These are phyloP conservation scores for Brachionus rotundiformis DNA, from an alignment of 1,140 invertebrate genomes.

Conservation along the genomic window DNA sequence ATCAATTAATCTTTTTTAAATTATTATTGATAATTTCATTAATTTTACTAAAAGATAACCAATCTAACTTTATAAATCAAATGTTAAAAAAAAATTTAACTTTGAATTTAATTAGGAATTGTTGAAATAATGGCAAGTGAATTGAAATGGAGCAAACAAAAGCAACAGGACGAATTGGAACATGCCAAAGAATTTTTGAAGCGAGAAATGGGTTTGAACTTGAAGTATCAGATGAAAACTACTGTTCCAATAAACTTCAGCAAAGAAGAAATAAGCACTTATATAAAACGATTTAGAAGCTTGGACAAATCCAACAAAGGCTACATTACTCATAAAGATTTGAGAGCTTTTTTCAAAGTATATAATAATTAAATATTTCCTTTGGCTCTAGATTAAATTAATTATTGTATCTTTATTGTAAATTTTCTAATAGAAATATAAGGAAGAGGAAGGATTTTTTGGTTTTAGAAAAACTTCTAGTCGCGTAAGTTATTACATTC, in stretches of 20 bases:
- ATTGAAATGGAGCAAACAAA: constrained; percentile 82
- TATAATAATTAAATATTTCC: background rate
- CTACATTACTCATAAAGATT: constrained; percentile 49
- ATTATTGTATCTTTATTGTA: background rate
- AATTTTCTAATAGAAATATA: constrained; percentile 18
- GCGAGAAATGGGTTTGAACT: constrained; percentile 51
- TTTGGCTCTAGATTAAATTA: background rate
- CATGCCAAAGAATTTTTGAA: constrained; percentile 25
- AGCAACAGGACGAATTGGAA: constrained; percentile 62
- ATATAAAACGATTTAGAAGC: constrained; percentile 51
- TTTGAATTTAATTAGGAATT: constrained; percentile 64
- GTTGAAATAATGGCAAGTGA: constrained; percentile 95
- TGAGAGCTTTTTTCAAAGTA: constrained; percentile 50
- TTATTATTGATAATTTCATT: too few species aligned
- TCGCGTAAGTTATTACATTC: constrained; percentile 21
- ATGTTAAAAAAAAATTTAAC: background rate
- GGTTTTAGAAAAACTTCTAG: background rate
- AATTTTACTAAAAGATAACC: too few species aligned
- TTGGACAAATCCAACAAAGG: constrained; percentile 33
- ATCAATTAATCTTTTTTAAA: too few species aligned
- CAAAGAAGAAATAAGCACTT: constrained; percentile 49
- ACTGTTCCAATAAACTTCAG: constrained; percentile 50
- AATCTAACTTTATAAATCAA: too few species aligned
- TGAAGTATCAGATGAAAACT: constrained; percentile 50
- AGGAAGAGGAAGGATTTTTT: constrained; percentile 22